A percentile compares a stretch with the other conserved stretches of the same genome.
These are phyloP conservation scores for Acanthis flammea DNA, from an alignment of 2,797 vertebrate genomes.

Conservation along the genomic window DNA sequence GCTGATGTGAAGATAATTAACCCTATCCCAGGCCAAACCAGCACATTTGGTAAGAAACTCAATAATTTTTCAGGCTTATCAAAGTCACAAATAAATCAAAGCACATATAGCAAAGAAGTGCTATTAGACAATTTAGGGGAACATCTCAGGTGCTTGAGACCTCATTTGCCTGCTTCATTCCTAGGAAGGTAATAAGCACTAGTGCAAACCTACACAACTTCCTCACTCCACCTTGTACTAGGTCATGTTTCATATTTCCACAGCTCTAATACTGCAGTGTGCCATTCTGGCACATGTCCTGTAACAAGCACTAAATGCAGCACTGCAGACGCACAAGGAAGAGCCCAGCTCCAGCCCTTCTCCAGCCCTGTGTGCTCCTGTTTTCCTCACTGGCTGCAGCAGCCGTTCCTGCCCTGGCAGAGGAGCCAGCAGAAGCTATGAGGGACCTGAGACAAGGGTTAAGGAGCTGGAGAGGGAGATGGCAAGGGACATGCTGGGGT, in stretches of 20 bases:
- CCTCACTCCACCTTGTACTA: not conserved
- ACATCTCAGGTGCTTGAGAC: not conserved
- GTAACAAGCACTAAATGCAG: not conserved
- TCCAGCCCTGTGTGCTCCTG: not conserved
- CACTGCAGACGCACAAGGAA: not conserved
- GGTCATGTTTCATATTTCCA: not conserved
- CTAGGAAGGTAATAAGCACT: not conserved
- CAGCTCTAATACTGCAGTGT: not conserved
- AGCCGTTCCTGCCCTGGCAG: not conserved
- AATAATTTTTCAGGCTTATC: not conserved
- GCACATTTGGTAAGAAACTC: not conserved
- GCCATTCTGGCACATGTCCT: not conserved
- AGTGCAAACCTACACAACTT: not conserved
- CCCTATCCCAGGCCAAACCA: not conserved
- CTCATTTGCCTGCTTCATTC: not conserved
- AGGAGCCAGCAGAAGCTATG: not conserved
- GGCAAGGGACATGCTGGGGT: rapidly evolving
- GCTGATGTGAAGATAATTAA: not conserved
- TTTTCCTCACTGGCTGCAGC: not conserved
- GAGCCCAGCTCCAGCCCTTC: not conserved
- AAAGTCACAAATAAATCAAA: not conserved
- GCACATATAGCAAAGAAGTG: not conserved
- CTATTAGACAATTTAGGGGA: not conserved
- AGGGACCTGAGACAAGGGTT: not conserved
- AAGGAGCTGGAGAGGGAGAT: not conserved